Evolutionary conservation across 2,797 vertebrate genomes (phyloP), one percentile per base, ranked within the genome.

Genomic region (Rhinichthys osculus): DNA sequence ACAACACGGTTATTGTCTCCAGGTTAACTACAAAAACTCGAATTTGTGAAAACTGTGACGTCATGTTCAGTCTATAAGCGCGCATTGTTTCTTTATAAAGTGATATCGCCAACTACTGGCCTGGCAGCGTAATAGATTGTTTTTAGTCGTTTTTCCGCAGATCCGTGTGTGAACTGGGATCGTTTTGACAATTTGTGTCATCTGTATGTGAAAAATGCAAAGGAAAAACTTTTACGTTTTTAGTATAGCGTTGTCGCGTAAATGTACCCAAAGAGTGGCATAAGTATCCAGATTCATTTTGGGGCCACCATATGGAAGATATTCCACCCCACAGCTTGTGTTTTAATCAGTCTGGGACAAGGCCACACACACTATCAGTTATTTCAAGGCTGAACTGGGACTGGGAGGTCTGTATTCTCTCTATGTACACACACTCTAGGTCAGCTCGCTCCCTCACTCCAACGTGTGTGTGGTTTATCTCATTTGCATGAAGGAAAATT

Each of bases 401-500:
- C 33, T 14, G 7, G 38, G 67, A 78, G 74, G 40, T 84, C 64
- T 17, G 47, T 84, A 82, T 86, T 87, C 21, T 30, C 33, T 30
- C 42, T 77, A 64, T 30, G 38, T 87, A 78, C 79, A 85, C 33
- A 85, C 7, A 71, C 13, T 78, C 42, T 30, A 27, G 44, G 27
- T 33, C 35, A 11, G 4, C 17, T 17, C 0, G 10, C 30, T 83
- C 57, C 21, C 40, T 23, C 44, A n/a, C n/a, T 9, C 21, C 27
- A 42, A 57, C 17, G 23, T 42, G 52, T 23, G 57, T 83, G 85
- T 62, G 85, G 57, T 78, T 54, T 50, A 35, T 54, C 67, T 66
- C 9, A 52, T 89, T 89, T 89, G 83, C 79, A 85, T 86, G 52
- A 54, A 86, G 85, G 78, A 57, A 87, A 88, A 89, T 89, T 4